These are phyloP conservation scores for Dermatophagoides farinae DNA, from an alignment of 1,140 invertebrate genomes.

Conservation along the genomic window DNA sequence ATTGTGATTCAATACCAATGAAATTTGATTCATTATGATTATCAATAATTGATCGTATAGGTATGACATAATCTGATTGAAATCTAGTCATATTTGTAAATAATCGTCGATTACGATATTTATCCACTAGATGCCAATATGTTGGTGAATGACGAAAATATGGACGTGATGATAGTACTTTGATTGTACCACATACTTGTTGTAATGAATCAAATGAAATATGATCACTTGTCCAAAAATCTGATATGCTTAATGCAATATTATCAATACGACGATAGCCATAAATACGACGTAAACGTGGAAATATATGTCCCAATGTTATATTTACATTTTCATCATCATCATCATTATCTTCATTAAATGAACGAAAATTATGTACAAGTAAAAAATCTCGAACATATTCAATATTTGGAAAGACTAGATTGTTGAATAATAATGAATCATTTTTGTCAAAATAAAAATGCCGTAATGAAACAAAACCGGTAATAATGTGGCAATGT, in stretches of 20 bases:
- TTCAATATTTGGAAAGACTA: neutral
- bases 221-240: neutral
- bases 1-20: neutral
- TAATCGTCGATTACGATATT: neutral
- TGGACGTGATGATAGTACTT: neutral
- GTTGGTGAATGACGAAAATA: constrained; percentile 1
- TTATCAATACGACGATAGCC: neutral
- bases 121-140: neutral
- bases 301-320: neutral
- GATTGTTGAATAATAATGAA: neutral
- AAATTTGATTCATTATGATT: neutral
- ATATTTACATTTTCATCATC: neutral
- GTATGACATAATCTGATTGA: neutral
- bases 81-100: neutral
- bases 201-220: neutral
- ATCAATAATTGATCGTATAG: neutral
- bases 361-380: neutral
- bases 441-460: neutral
- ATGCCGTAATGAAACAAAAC: neutral
- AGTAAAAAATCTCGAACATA: neutral
- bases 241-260: neutral
- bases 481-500: neutral
- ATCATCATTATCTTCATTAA: neutral
- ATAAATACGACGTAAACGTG: neutral
- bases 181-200: neutral